phyloP scores from a whole-genome alignment of 2,797 vertebrate species.

The Pangasius mekongensis region DNA sequence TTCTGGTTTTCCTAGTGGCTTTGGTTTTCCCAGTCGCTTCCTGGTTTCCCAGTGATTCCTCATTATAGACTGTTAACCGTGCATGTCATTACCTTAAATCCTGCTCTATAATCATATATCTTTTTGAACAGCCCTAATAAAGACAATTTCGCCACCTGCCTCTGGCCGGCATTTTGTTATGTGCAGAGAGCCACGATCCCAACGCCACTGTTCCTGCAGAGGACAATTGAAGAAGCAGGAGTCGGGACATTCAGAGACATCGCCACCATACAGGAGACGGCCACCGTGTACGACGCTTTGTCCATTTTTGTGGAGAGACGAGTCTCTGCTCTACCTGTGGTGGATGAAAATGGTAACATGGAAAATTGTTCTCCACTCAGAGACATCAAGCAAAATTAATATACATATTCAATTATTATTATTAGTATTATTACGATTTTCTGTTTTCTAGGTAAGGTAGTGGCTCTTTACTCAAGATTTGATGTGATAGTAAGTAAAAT shows the following conservation, averaged over 20 bases:
- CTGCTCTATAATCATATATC: background rate
- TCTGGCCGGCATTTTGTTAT: background rate
- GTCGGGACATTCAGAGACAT: conserved; percentile 90
- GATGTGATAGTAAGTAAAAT: conserved; percentile 89
- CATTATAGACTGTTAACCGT: background rate
- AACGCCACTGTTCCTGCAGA: conserved; percentile 81
- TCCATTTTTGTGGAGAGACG: conserved; percentile 89
- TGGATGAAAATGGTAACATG: conserved; percentile 80
- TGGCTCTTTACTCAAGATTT: conserved; percentile 92
- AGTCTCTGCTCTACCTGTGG: conserved; percentile 89
- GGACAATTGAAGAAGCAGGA: conserved; percentile 83
- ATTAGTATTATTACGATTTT: background rate
- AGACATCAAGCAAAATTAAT: background rate
- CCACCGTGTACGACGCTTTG: conserved; percentile 82
- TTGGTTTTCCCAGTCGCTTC: background rate
- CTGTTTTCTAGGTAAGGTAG: conserved; percentile 81
- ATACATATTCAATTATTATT: background rate
- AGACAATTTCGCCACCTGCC: background rate
- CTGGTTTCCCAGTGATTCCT: background rate
- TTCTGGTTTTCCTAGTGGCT: no score
- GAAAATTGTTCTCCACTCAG: no score
- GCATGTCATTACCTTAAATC: background rate
- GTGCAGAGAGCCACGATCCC: conserved; percentile 79
- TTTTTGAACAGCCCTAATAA: background rate
- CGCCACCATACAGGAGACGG: conserved; percentile 82